phyloP scores from a whole-genome alignment of 2,888 invertebrate species.

The Chloroclysta siterata region DNA sequence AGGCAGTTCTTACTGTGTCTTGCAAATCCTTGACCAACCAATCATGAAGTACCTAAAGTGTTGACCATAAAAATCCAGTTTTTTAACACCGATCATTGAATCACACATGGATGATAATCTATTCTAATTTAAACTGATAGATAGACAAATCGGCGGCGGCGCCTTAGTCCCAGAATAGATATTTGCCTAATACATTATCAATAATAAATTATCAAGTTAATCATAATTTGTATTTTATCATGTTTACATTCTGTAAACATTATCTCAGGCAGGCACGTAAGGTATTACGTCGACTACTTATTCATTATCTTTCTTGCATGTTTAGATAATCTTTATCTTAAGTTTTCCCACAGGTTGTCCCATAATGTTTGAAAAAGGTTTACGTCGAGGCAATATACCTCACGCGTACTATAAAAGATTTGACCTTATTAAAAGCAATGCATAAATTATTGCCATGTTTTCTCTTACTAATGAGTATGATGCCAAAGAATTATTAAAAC shows the following conservation, averaged over 20 bases:
- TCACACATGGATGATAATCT: neutral
- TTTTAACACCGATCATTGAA: neutral
- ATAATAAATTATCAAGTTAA: neutral
- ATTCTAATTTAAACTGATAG: conserved; percentile 10
- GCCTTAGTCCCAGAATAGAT: neutral
- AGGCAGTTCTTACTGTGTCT: neutral
- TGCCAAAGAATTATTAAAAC: too few relatives aligned
- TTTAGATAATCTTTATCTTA: neutral
- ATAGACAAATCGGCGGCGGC: conserved; percentile 6
- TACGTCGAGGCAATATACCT: neutral
- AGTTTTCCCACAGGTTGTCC: neutral
- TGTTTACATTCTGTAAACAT: too few relatives aligned
- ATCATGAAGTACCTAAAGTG: neutral
- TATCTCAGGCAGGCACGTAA: neutral
- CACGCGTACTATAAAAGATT: too few relatives aligned
- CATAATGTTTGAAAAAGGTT: neutral
- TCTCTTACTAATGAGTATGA: too few relatives aligned
- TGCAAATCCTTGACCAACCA: neutral
- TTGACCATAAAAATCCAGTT: neutral
- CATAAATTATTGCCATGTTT: too few relatives aligned
- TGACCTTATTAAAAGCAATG: too few relatives aligned
- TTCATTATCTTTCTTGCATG: neutral
- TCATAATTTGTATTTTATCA: neutral
- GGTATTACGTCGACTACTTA: neutral
- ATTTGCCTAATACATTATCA: neutral